phyloP scores from a whole-genome alignment of 2,888 invertebrate species.

The Hyppa rectilinea region DNA sequence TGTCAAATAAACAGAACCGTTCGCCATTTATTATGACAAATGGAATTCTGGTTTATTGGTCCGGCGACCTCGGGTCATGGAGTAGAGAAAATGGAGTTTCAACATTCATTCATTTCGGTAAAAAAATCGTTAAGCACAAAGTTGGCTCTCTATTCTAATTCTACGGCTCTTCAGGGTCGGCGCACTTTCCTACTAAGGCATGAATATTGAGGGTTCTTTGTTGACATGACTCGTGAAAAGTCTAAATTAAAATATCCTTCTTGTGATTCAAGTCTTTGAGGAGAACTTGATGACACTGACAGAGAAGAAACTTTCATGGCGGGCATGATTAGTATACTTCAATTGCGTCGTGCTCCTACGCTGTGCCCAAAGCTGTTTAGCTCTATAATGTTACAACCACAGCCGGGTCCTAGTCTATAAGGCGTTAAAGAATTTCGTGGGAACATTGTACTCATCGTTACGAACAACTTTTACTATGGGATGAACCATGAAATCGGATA shows the following conservation, averaged over 20 bases:
- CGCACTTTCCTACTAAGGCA: not conserved
- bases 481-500: too few species aligned
- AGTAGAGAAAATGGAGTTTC: constrained; percentile 27
- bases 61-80: not conserved
- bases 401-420: too few species aligned
- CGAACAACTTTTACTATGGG: too few species aligned
- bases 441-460: too few species aligned
- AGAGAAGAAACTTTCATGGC: not conserved
- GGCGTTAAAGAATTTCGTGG: too few species aligned
- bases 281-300: not conserved
- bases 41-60: constrained; percentile 32
- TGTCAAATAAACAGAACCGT: constrained; percentile 24
- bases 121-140: not conserved
- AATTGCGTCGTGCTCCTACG: not conserved
- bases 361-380: too few species aligned
- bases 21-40: constrained; percentile 37
- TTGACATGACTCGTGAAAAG: not conserved
- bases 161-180: not conserved
- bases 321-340: not conserved
- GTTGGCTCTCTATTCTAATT: not conserved
- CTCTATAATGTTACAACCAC: too few species aligned
- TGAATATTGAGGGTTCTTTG: too few species aligned
- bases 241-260: not conserved
- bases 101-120: not conserved
- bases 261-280: not conserved